Base-by-base conservation (phyloP, 2,888 invertebrate genomes). In the Pyrochroa serraticornis region DNA sequence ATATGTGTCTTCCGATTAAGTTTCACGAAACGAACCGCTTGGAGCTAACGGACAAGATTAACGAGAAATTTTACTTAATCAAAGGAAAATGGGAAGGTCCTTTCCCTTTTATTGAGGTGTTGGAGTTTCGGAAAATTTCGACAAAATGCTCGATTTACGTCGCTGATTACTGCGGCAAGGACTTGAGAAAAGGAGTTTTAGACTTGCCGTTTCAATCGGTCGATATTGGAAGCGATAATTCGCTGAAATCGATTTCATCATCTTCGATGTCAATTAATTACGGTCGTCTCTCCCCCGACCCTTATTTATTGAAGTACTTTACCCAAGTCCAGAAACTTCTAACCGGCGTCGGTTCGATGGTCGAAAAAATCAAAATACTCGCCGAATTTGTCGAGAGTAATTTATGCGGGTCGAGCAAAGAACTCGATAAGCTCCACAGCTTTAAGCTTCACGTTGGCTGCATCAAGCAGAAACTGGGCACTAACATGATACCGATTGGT, bases 401-500 rank as follows among this genome's bases (percentile, higher is more conserved):
- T 12, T 50, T 76, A 6, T 74, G 73, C 30, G 77, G 75, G 8
- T 68, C 72, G 0, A 62, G 64, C 14, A 67, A 66, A 41, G 43
- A 70, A n/a, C 53, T 63, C 0, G 65, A 72, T 47, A 73, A 73
- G 51, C 46, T 69, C 8, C 71, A 73, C 48, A 67, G 64, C 14
- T 72, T 69, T 51, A 66, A 67, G 37, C 49, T 71, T 0, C 75
- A 75, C 50, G 59, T 71, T n/a, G 66, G 69, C 47, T 64, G 63
- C 14, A 44, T 75, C 6, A 75, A 71, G 46, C 46, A 62, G 2
- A 72, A 72, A 55, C 48, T 82, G 31, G 78, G 79, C 33, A 80
- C 79, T 6, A 81, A 77, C 56, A 71, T 83, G n/a, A 81, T 83
- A 38, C 82, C 83, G 0, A 69, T 84, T 6, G 83, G 83, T 0